Percentiles rank a stretch among this genome's conserved stretches.
phyloP scores from a whole-genome alignment of 2,888 invertebrate genomes.

The Zele albiditarsus region DNA sequence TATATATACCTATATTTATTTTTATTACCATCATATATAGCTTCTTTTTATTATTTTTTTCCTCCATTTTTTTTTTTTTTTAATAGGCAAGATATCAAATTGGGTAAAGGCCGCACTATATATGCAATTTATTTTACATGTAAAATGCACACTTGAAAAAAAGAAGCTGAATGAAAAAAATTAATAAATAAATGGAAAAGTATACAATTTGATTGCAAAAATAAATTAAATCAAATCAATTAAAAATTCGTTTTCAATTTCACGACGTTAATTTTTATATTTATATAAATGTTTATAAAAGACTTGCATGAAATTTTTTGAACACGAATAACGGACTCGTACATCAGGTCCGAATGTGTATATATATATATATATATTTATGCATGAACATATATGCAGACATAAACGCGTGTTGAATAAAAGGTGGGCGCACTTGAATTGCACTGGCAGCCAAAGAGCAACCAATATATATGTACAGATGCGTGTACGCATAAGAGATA shows the following conservation, averaged over 20 bases:
- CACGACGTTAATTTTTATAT: too few relatives aligned
- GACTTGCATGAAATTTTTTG: background rate
- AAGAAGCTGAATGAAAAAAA: background rate
- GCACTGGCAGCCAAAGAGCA: background rate
- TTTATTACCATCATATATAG: background rate
- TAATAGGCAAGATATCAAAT: background rate
- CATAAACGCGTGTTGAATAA: background rate
- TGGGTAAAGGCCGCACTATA: background rate
- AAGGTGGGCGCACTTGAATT: conserved; percentile 3
- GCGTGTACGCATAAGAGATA: conserved; percentile 11
- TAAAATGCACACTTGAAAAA: background rate
- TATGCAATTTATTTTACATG: background rate
- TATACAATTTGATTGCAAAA: background rate
- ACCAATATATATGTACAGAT: background rate
- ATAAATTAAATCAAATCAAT: background rate
- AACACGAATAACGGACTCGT: conserved; percentile 11
- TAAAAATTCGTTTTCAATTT: background rate
- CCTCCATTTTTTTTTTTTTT: background rate
- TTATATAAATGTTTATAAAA: background rate
- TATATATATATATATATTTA: background rate
- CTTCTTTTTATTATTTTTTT: background rate
- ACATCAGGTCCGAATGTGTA: background rate
- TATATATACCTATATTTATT: background rate
- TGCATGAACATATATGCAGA: background rate
- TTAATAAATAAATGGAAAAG: background rate